These are phyloP conservation scores for Drosophila insularis DNA, from an alignment of 1,140 invertebrate species.

Conservation along the genomic window DNA sequence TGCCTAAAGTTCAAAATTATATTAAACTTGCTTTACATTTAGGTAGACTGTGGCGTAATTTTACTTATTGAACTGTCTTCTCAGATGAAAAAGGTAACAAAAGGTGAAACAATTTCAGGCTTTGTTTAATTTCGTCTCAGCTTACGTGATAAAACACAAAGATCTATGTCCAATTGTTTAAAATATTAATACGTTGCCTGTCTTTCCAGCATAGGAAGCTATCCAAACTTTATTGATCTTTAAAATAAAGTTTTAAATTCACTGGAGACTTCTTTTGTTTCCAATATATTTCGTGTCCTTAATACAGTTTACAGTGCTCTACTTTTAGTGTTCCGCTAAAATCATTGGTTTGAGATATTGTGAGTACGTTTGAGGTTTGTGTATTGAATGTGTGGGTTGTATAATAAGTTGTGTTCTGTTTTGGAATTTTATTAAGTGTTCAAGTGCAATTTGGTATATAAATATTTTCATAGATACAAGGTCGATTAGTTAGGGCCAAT, in stretches of 20 bases:
- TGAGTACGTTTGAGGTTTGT: slow-evolving; percentile 32
- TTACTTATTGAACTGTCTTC: too few species aligned
- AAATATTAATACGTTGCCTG: too few species aligned
- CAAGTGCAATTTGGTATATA: slow-evolving; percentile 14
- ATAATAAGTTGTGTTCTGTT: background rate
- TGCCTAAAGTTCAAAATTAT: too few species aligned
- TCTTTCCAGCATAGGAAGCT: too few species aligned
- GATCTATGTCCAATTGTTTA: too few species aligned
- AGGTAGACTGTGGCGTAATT: too few species aligned
- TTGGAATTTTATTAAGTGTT: background rate
- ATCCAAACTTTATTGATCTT: background rate
- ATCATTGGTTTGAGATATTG: background rate
- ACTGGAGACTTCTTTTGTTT: background rate
- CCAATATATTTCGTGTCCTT: background rate
- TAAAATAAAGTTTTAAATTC: too few species aligned
- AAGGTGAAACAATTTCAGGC: too few species aligned
- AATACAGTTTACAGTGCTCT: background rate
- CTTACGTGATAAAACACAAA: too few species aligned
- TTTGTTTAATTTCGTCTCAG: too few species aligned
- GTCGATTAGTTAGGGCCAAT: slow-evolving; percentile 34
- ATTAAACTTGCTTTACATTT: too few species aligned
- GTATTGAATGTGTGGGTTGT: slow-evolving; percentile 3
- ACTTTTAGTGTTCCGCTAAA: slow-evolving; percentile 13
- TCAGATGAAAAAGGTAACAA: too few species aligned
- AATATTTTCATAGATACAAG: slow-evolving; percentile 7